A percentile compares a stretch with the other conserved stretches of the same genome.
Conservation (phyloP, 2,888 invertebrate genomes). For the Ommatoiulus sabulosus region DNA sequence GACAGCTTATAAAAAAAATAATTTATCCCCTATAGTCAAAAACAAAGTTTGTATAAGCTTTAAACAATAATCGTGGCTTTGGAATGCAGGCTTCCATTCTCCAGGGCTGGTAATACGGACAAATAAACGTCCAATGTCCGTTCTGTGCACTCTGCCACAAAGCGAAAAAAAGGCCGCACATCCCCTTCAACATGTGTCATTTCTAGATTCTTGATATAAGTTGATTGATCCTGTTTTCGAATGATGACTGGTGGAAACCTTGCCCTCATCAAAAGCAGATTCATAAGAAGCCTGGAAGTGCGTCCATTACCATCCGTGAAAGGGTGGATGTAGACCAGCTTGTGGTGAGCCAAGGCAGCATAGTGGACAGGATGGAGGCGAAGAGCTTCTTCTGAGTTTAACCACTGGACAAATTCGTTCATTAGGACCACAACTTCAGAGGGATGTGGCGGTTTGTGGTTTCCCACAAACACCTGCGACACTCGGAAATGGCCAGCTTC, state of each 20-base stretch:
- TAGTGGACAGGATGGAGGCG: constrained; percentile 92
- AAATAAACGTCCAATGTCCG: constrained; percentile 87
- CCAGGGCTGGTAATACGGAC: constrained; percentile 67
- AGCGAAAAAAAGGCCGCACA: constrained; percentile 93
- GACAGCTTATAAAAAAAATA: too few species aligned
- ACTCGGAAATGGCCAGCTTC: constrained; percentile 89
- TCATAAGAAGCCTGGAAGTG: constrained; percentile 95
- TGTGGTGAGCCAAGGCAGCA: constrained; percentile 96
- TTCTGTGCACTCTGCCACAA: constrained; percentile 93
- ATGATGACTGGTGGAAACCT: constrained; percentile 97
- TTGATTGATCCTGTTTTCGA: constrained; percentile 77
- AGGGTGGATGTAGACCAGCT: constrained; percentile 96
- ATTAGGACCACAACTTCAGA: constrained; percentile 84
- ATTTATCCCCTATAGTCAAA: too few species aligned
- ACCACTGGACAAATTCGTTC: constrained; percentile 90
- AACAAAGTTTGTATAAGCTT: not conserved
- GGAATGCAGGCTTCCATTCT: not conserved
- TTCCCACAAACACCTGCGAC: constrained; percentile 94
- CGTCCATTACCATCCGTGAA: constrained; percentile 97
- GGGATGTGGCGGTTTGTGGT: constrained; percentile 92
- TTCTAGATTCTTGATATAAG: constrained; percentile 89
- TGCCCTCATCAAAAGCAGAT: constrained; percentile 89
- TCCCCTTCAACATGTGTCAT: constrained; percentile 95
- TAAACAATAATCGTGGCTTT: constrained; percentile 17
- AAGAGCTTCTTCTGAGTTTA: constrained; percentile 85